phyloP scores from a whole-genome alignment of 2,113 vertebrate genomes.

The Calidris pygmaea region DNA sequence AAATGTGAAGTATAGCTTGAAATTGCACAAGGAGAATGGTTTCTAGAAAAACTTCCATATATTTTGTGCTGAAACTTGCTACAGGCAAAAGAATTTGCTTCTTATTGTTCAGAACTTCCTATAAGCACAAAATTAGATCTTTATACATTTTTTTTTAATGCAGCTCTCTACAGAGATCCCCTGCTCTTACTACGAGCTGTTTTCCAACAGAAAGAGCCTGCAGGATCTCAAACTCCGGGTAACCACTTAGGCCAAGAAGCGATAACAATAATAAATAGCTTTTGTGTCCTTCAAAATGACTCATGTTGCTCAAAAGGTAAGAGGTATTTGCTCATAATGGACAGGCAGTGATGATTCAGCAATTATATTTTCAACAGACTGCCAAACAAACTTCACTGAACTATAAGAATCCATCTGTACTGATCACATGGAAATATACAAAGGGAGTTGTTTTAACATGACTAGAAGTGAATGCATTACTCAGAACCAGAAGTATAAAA shows the following conservation, averaged over 20 bases:
- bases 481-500: constrained; percentile 24
- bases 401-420: constrained; percentile 29
- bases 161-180: not conserved
- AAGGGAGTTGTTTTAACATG: constrained; percentile 23
- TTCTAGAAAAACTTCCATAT: not conserved
- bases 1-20: not conserved
- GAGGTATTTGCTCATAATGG: constrained; percentile 29
- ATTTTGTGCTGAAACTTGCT: not conserved
- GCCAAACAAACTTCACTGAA: constrained; percentile 14
- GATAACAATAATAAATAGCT: constrained; percentile 16
- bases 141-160: not conserved
- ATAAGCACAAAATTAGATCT: not conserved
- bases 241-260: not conserved
- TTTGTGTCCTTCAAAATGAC: constrained; percentile 33
- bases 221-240: not conserved
- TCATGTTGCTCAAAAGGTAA: constrained; percentile 46
- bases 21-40: not conserved
- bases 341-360: constrained; percentile 40
- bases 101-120: not conserved
- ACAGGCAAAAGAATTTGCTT: not conserved
- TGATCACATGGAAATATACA: constrained; percentile 29
- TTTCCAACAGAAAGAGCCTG: not conserved
- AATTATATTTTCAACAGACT: constrained; percentile 27
- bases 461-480: not conserved
- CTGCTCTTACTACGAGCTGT: not conserved